phyloP scores from a whole-genome alignment of 1,140 invertebrate genomes.

The Cotesia typhae region DNA sequence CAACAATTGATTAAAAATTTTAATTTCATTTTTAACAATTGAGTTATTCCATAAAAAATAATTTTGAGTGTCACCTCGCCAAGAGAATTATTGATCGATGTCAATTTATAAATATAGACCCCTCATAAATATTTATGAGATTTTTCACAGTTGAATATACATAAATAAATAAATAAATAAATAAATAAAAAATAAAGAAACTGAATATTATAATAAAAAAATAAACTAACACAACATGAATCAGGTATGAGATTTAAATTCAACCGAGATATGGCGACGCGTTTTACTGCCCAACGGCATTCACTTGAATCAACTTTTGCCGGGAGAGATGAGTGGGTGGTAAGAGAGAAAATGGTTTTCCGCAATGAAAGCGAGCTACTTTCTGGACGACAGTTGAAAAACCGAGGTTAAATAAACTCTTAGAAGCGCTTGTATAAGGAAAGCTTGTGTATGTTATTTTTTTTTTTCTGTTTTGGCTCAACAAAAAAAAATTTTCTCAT shows the following conservation, averaged over 20 bases:
- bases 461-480: background rate
- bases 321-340: background rate
- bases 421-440: constrained; percentile 13
- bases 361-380: constrained; percentile 33
- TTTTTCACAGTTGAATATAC: background rate
- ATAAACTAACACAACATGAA: background rate
- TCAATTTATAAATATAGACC: too few species aligned
- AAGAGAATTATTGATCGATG: too few species aligned
- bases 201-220: constrained; percentile 13
- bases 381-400: constrained; percentile 37
- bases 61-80: too few species aligned
- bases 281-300: constrained; percentile 12
- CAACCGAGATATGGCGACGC: background rate
- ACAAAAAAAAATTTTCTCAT: background rate
- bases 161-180: background rate
- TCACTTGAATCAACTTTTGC: constrained; percentile 29
- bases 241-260: background rate
- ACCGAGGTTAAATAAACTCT: constrained; percentile 42
- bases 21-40: too few species aligned
- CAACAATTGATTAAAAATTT: too few species aligned
- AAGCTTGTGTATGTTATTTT: background rate
- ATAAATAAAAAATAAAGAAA: background rate
- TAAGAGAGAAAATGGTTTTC: constrained; percentile 35
- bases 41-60: too few species aligned
- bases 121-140: too few species aligned